These are phyloP conservation scores for Etheostoma cragini DNA, from an alignment of 2,113 vertebrate species.

Conservation along the genomic window DNA sequence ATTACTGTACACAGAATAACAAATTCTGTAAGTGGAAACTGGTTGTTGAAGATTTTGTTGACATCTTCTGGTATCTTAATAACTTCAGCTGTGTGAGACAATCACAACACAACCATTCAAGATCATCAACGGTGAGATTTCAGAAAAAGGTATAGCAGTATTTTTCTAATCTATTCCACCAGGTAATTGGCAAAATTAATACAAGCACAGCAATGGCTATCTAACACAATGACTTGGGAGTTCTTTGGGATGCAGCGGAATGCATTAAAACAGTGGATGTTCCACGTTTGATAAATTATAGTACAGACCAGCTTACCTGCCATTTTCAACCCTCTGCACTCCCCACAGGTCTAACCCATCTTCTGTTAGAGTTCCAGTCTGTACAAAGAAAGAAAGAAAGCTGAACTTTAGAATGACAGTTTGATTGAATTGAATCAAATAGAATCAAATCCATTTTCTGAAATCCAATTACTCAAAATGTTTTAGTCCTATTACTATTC, in stretches of 20 bases:
- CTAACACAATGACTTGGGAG: background rate
- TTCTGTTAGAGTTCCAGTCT: constrained; percentile 98
- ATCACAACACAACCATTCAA: background rate
- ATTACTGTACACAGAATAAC: background rate
- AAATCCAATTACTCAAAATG: background rate
- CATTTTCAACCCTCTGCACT: constrained; percentile 91
- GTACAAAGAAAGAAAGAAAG: background rate
- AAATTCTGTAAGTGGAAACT: background rate
- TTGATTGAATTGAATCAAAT: background rate
- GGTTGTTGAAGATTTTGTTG: background rate
- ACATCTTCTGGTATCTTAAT: background rate
- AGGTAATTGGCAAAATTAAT: background rate
- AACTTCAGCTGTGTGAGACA: background rate
- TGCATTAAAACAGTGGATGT: background rate
- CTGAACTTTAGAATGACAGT: background rate
- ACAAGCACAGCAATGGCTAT: background rate
- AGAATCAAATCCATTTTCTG: background rate
- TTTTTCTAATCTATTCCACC: background rate
- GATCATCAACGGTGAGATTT: background rate
- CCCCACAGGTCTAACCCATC: constrained; percentile 98
- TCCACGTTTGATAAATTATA: background rate
- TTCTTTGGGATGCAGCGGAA: background rate
- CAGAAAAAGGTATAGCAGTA: background rate
- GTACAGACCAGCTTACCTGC: constrained; percentile 82
- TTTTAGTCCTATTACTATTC: background rate